These are phyloP conservation scores for Tipula unca DNA, from an alignment of 2,888 invertebrate genomes.

Conservation along the genomic window DNA sequence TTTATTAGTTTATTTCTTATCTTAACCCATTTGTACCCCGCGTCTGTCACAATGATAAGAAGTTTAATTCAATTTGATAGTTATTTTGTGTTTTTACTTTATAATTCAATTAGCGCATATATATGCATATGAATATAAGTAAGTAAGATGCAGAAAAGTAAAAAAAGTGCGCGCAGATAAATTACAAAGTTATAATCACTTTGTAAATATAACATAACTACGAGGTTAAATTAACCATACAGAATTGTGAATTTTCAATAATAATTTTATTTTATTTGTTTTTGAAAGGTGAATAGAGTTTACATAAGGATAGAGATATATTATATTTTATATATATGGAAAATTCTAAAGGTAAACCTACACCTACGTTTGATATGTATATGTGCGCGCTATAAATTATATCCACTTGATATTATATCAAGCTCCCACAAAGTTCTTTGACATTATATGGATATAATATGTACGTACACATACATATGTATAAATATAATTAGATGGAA, in stretches of 20 bases:
- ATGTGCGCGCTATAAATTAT: not conserved
- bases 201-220: not conserved
- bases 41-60: not conserved
- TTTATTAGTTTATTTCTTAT: not conserved
- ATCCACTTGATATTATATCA: not conserved
- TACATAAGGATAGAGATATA: not conserved
- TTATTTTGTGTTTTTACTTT: not conserved
- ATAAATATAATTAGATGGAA: not conserved
- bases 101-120: not conserved
- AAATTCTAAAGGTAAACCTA: not conserved
- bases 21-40: not conserved
- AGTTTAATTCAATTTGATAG: not conserved
- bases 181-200: not conserved
- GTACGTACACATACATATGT: not conserved
- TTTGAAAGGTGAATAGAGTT: not conserved
- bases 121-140: too few species aligned
- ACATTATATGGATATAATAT: not conserved
- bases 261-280: not conserved
- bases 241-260: not conserved
- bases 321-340: not conserved
- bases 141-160: not conserved
- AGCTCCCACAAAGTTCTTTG: conserved; percentile 8
- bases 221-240: not conserved
- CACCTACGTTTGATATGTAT: not conserved
- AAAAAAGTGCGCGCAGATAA: not conserved